Base-by-base conservation (phyloP, 2,888 invertebrate genomes). In the Morpho deidamia region DNA sequence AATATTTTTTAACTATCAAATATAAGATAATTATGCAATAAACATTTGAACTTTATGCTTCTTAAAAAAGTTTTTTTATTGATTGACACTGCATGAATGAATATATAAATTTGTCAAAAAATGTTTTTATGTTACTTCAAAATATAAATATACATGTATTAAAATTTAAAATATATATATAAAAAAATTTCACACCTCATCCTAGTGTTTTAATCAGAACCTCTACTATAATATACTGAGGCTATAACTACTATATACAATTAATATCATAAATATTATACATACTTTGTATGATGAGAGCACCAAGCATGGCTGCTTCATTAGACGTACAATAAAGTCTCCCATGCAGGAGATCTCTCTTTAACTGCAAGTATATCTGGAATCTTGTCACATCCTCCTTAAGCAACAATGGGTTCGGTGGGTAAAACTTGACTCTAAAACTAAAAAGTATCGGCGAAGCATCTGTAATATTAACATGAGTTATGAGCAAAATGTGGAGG, bases 341-440 rank as follows among this genome's bases (percentile, higher is more conserved):
- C 2, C 99, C 99, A 87, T 99, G 99, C 44, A 97, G 92, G 60
- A 99, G 91, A 85, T 99, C 99, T 71, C 99, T 91, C 83, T 98
- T 96, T 63, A 99, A 85, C 81, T 99, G 99, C 65, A 97, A 91
- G 81, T 96, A 97, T 72, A 98, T 93, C 85, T 98, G 98, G 86
- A 99, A 99, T 71, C 98, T 92, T 61, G 98, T 97, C 61, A 97
- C 95, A 83, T 98, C 96, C 79, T 98, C 99, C 81, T 96, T 97
- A 63, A 99, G 90, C 51, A 96, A 92, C 79, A 96, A 92, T 11
- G 99, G 98, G 87, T 99, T 97, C 54, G 96, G 96, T 11, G 99
- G 99, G 82, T 99, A 99, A 85, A 97, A 99, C 90, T 99, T 99
- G 62, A 99, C 97, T 61, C 99, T 95, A 83, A 99, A 97, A 86